These are phyloP conservation scores for Vesta saturnalis DNA, from an alignment of 2,888 invertebrate species.

Conservation along the genomic window DNA sequence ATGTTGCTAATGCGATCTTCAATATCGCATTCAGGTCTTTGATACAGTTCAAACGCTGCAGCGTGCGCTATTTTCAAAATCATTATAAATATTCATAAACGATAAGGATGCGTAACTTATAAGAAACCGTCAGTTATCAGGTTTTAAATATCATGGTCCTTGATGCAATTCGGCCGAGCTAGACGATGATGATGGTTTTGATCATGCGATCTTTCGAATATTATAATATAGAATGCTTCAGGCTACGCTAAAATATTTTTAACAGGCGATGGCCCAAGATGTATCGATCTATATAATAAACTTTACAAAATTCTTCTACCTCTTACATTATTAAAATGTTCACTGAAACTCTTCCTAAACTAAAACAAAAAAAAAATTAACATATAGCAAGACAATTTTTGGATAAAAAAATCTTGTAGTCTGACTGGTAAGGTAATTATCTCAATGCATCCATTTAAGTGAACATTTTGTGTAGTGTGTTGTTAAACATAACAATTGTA, in stretches of 20 bases:
- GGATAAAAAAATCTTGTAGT: too few species aligned
- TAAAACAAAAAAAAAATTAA: too few species aligned
- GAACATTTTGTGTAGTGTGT: too few species aligned
- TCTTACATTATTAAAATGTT: background rate
- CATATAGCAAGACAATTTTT: too few species aligned
- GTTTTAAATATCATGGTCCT: conserved; percentile 34
- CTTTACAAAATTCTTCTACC: too few species aligned
- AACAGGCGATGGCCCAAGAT: background rate
- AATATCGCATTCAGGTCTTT: background rate
- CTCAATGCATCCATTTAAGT: too few species aligned
- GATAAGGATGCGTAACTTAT: conserved; percentile 17
- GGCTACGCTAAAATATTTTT: conserved; percentile 39
- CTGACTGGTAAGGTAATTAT: too few species aligned
- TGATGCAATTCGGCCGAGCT: conserved; percentile 33
- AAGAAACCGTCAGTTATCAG: conserved; percentile 37
- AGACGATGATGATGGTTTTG: conserved; percentile 38
- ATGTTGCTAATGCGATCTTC: conserved; percentile 16
- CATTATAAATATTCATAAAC: conserved; percentile 33
- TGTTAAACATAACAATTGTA: too few species aligned
- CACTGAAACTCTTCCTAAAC: too few species aligned
- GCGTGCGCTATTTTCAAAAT: background rate
- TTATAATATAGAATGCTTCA: conserved; percentile 37
- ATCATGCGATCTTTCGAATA: conserved; percentile 43
- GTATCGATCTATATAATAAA: too few species aligned
- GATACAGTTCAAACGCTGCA: too few species aligned